Percentiles rank a stretch among this genome's conserved stretches.
Conservation (phyloP, 2,113 vertebrate species). For the Ictalurus furcatus region DNA sequence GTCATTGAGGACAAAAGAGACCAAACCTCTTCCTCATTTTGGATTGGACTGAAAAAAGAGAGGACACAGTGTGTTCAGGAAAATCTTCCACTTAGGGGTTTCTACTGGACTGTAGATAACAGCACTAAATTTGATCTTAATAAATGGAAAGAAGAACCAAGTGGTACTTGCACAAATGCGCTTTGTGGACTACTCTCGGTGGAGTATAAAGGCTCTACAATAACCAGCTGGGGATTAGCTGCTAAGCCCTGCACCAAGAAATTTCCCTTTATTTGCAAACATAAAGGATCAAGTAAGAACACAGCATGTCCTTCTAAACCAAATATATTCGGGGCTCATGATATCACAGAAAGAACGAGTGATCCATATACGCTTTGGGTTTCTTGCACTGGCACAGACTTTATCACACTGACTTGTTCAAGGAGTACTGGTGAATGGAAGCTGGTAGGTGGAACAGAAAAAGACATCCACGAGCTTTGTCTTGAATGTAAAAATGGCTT, state of each 20-base stretch:
- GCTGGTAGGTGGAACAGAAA: neutral
- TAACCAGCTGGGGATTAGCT: slow-evolving; percentile 48
- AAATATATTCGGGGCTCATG: neutral
- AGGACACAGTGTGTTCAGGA: slow-evolving; percentile 48
- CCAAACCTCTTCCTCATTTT: slow-evolving; percentile 37
- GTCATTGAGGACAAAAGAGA: slow-evolving; percentile 19
- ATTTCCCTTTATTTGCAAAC: slow-evolving; percentile 59
- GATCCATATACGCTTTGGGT: slow-evolving; percentile 52
- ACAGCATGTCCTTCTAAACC: neutral
- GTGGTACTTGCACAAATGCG: slow-evolving; percentile 44
- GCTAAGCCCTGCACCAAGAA: slow-evolving; percentile 23
- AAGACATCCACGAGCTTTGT: slow-evolving; percentile 51
- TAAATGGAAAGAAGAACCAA: slow-evolving; percentile 61
- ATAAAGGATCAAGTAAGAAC: neutral
- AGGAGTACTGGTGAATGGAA: slow-evolving; percentile 51
- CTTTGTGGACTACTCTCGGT: slow-evolving; percentile 62
- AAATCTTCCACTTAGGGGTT: slow-evolving; percentile 61
- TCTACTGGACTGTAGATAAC: slow-evolving; percentile 64
- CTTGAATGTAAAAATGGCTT: slow-evolving; percentile 52
- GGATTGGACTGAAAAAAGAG: slow-evolving; percentile 69
- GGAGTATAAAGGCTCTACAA: neutral
- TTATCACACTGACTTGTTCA: slow-evolving; percentile 54
- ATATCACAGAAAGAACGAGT: neutral
- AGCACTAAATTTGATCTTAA: slow-evolving; percentile 27
- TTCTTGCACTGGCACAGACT: slow-evolving; percentile 53